Conservation (phyloP, 2,797 vertebrate species). For the Rhynchonycteris naso region DNA sequence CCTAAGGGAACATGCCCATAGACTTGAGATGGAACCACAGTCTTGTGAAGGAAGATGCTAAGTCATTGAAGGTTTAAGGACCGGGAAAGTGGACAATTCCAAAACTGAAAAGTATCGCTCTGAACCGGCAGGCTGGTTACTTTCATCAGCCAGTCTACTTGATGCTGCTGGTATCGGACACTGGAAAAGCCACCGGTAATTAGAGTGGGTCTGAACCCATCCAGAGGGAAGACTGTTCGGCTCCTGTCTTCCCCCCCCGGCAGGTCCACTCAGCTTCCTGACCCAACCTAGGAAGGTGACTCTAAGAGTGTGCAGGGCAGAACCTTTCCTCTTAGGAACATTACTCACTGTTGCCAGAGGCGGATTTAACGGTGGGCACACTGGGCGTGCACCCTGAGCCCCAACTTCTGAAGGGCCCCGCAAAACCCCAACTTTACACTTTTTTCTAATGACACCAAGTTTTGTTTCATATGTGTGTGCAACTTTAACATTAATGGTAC, state of each 20-base stretch:
- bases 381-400: too few species aligned
- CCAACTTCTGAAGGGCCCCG: too few species aligned
- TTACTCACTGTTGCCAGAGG: background rate
- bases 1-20: background rate
- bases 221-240: background rate
- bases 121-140: background rate
- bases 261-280: background rate
- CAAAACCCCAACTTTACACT: too few species aligned
- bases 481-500: too few species aligned
- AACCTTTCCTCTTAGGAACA: background rate
- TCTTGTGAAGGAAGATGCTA: background rate
- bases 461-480: too few species aligned
- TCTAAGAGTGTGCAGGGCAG: background rate
- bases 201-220: background rate
- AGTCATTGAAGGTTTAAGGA: background rate
- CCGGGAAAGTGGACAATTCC: background rate
- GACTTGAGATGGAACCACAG: background rate
- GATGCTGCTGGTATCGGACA: background rate
- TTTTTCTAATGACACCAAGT: too few species aligned
- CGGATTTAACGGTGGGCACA: too few species aligned
- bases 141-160: too few species aligned
- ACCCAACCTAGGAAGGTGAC: background rate
- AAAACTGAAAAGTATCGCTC: background rate
- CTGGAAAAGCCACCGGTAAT: background rate
- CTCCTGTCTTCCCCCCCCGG: background rate